Conservation (phyloP, 2,888 invertebrate genomes). For the Microdon myrmicae region DNA sequence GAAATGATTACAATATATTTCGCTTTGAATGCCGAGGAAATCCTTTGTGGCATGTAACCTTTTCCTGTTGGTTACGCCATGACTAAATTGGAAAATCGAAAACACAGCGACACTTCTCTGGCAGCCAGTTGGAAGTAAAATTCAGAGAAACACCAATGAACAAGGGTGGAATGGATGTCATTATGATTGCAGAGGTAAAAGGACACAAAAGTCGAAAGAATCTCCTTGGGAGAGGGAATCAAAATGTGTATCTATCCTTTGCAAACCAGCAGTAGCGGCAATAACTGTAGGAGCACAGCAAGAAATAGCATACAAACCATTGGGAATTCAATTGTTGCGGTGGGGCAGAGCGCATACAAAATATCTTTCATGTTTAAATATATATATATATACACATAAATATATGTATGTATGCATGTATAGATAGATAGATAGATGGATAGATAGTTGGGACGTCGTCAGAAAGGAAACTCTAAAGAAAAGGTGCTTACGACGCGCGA, state of each 20-base stretch:
- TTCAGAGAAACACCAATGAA: conserved; percentile 29
- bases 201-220: conserved; percentile 43
- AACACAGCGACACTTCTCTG: conserved; percentile 23
- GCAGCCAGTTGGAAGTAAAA: conserved; percentile 27
- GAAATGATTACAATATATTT: too few relatives aligned
- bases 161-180: conserved; percentile 35
- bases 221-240: conserved; percentile 49
- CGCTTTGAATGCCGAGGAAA: too few relatives aligned
- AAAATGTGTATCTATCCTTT: conserved; percentile 50
- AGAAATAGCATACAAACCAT: conserved; percentile 16
- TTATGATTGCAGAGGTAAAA: conserved; percentile 51
- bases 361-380: too few relatives aligned
- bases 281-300: conserved; percentile 1
- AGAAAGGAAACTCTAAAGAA: conserved; percentile 17
- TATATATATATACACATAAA: conserved; percentile 20
- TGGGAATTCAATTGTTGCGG: conserved; percentile 45
- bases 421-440: too few relatives aligned
- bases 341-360: too few relatives aligned
- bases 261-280: conserved; percentile 30
- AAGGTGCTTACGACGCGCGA: conserved; percentile 23
- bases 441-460: too few relatives aligned
- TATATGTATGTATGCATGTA: too few relatives aligned
- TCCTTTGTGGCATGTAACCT: background rate
- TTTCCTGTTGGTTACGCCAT: conserved; percentile 5
- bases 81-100: conserved; percentile 48